Conservation (phyloP, 2,888 invertebrate species). For the Erebia epiphron region DNA sequence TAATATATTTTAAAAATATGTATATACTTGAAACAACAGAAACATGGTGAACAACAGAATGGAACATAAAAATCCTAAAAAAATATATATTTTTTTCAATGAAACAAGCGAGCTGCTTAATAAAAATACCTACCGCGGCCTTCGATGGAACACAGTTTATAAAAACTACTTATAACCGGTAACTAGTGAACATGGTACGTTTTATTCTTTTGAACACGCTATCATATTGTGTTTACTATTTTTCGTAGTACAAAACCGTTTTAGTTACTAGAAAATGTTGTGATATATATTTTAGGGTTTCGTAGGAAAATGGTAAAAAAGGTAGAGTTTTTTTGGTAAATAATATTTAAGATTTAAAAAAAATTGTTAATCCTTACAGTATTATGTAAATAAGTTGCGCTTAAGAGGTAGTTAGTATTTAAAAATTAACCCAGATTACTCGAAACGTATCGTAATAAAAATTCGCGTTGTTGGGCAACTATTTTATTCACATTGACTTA, state of each 20-base stretch:
- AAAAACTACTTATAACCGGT: constrained; percentile 10
- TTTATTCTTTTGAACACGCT: constrained; percentile 13
- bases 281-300: neutral
- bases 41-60: neutral
- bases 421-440: too few species aligned
- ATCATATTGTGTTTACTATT: constrained; percentile 9
- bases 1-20: neutral
- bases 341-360: too few species aligned
- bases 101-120: constrained; percentile 13
- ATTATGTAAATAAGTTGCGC: too few species aligned
- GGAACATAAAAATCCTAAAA: neutral
- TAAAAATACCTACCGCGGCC: constrained; percentile 2
- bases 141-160: constrained; percentile 19
- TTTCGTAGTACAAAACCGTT: neutral
- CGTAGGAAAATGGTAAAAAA: too few species aligned
- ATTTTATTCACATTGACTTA: too few species aligned
- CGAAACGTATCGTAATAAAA: too few species aligned
- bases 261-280: neutral
- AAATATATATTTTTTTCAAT: constrained; percentile 10
- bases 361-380: too few species aligned
- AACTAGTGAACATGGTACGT: constrained; percentile 17
- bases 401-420: too few species aligned
- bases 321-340: too few species aligned
- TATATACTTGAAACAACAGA: neutral
- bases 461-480: too few species aligned